Base-by-base conservation (phyloP, 1,140 invertebrate genomes). In the Drosophila arawakana region DNA sequence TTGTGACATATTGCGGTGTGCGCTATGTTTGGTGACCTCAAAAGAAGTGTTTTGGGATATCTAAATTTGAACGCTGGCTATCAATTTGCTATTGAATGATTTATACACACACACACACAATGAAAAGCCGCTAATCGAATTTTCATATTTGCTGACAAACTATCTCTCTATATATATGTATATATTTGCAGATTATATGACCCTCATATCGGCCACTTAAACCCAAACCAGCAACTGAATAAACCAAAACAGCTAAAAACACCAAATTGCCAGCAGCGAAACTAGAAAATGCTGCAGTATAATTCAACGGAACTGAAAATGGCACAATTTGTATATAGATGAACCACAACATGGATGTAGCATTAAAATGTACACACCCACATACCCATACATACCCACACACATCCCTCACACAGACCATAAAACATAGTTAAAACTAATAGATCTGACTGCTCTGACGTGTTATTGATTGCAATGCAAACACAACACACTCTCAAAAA, bases 181-280 rank as follows among this genome's bases (percentile, higher is more conserved):
- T 85, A 57, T 83, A 83, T 86, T 88, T 89, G 55, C 83, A 88
- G 83, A 89, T 88, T 89, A 89, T 72, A 41, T 83, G 70, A 83
- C 80, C 80, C 77, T 83, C 39, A 83, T 88, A 78, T 78, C 70
- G 69, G 84, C 84, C 67, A 83, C 73, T 59, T 88, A 58, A 79
- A 69, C 37, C 50, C 10, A 50, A 30, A 21, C 18, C 18, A 21
- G 18, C n/a, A 54, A 54, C 50, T 37, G 35, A 66, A 62, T 25
- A 37, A 37, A 43, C 25, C 21, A 66, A 49, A 66, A 62, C 25
- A 37, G 47, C 25, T 34, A 66, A 71, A 61, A 61, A 59, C 55
- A 71, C 49, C 30, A 46, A 71, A 65, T 50, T 58, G 63, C 59
- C 59, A 62, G 57, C 66, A 58, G 69, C 61, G 39, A 52, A 62